These are phyloP conservation scores for Naja naja DNA, from an alignment of 2,113 vertebrate genomes.

Conservation along the genomic window DNA sequence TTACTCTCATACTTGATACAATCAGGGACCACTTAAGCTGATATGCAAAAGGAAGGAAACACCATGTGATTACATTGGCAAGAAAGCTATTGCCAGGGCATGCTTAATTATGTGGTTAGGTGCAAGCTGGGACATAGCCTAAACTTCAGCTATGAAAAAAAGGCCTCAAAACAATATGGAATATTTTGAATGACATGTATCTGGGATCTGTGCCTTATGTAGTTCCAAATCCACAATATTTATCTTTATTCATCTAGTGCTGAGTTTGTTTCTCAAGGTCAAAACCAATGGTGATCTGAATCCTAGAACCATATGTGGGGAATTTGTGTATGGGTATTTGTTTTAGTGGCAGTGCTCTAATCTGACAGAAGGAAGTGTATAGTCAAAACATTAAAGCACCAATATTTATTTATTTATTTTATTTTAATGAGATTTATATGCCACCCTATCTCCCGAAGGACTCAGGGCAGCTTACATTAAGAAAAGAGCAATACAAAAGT, in stretches of 20 bases:
- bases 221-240: not conserved
- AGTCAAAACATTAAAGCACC: not conserved
- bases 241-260: not conserved
- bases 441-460: too few relatives aligned
- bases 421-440: too few relatives aligned
- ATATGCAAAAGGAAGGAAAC: not conserved
- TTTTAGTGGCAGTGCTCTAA: not conserved
- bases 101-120: not conserved
- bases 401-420: too few relatives aligned
- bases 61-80: not conserved
- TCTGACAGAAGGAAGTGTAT: not conserved
- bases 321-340: not conserved
- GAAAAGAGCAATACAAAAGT: too few relatives aligned
- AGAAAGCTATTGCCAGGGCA: not conserved
- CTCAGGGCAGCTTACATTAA: too few relatives aligned
- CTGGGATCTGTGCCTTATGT: not conserved
- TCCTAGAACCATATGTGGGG: conserved; percentile 35
- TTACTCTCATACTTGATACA: not conserved
- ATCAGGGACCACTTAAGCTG: not conserved
- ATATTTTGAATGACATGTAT: not conserved
- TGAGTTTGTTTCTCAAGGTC: not conserved
- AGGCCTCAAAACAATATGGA: not conserved
- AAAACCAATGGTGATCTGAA: conserved; percentile 31
- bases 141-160: not conserved
- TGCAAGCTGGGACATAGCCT: not conserved